These are phyloP conservation scores for Cryptocheilus praepositus DNA, from an alignment of 2,888 invertebrate species.

Conservation along the genomic window DNA sequence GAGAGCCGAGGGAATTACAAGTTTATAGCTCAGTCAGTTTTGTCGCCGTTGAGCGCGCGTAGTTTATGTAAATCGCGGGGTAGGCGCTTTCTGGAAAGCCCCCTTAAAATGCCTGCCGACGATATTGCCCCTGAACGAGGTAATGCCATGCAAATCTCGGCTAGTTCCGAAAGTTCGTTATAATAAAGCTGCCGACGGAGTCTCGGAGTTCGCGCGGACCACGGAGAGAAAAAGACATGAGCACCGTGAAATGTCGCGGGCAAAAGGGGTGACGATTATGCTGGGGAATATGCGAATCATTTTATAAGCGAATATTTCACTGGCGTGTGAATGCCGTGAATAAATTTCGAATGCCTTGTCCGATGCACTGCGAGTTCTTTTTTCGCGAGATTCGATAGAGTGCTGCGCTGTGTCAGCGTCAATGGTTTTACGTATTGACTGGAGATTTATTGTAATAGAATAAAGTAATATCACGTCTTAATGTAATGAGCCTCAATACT, in stretches of 20 bases:
- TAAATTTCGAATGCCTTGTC: no score
- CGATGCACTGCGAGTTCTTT: no score
- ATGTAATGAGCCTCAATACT: no score
- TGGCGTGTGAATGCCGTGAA: no score
- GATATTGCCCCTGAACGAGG: constrained; percentile 44
- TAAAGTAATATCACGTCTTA: no score
- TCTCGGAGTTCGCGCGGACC: constrained; percentile 34
- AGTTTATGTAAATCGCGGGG: constrained; percentile 58
- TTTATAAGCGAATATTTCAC: no score
- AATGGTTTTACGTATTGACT: no score
- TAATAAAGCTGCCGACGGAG: constrained; percentile 52
- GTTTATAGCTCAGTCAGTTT: constrained; percentile 51
- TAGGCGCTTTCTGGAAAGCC: constrained; percentile 45
- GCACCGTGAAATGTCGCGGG: neutral
- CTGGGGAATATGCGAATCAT: no score
- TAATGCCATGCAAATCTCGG: constrained; percentile 66
- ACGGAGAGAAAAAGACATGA: constrained; percentile 3
- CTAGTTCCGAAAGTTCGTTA: constrained; percentile 65
- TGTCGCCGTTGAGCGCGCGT: constrained; percentile 42
- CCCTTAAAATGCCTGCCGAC: constrained; percentile 51
- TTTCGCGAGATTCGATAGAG: no score
- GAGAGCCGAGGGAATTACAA: constrained; percentile 41
- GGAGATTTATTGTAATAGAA: no score
- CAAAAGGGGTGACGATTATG: neutral
- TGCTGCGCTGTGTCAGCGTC: no score